Evolutionary conservation across 2,797 vertebrate genomes (phyloP), one percentile per base, ranked within the genome.

Genomic region (Diplodus sargus): DNA sequence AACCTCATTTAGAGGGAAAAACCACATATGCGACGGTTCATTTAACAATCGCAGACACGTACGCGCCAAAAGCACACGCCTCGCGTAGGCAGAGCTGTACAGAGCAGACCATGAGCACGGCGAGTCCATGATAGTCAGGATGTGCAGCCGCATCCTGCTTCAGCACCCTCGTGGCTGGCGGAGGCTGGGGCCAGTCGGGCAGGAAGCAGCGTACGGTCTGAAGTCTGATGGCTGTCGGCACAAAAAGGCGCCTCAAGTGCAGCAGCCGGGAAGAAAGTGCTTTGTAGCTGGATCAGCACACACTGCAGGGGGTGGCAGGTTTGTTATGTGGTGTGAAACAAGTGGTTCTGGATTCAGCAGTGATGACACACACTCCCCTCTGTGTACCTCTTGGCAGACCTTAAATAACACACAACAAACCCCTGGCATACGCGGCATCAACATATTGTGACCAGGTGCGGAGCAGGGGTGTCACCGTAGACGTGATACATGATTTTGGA

Each of bases 201-300:
- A 82, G 84, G 86, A 88, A 85, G 82, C 87, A 74, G 69, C 30
- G 78, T 78, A 57, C 78, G 67, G 66, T 79, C 83, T 83, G 74
- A 83, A 73, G 79, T 86, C 78, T 87, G 90, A 85, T 81, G 84
- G 74, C 86, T 83, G 82, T 79, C 59, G 79, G 78, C 83, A 85
- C 68, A 81, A 78, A 85, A 62, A 68, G 77, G 68, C 0, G 51
- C 84, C 85, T 83, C 59, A 80, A 87, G 86, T 83, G 82, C 81
- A 64, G 79, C 74, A 78, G 80, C 76, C 62, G 60, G 81, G 84
- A 85, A 84, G 71, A 88, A 58, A 74, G 56, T 23, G 69, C 90
- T 90, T 93, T 90, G 91, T 91, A 82, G 83, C 77, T 64, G 87
- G 87, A 90, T 92, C 90, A 88, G 83, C 81, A 34, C 75, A 43